Base-by-base conservation (phyloP, 2,797 vertebrate species). In the Enteromius thamalakanensis region DNA sequence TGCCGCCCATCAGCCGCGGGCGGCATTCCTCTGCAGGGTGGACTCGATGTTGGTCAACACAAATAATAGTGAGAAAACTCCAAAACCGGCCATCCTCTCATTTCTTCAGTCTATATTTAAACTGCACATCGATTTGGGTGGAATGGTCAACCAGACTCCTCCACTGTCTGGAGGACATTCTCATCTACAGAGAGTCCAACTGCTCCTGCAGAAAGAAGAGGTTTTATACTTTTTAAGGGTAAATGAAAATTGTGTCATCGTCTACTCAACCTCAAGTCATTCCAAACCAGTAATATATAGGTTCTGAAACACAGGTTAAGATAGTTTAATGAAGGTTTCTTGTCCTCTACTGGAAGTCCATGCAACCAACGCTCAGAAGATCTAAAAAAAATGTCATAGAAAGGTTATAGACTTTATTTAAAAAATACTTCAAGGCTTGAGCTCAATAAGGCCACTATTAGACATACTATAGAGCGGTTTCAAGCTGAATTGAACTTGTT, bases 31-130 rank as follows among this genome's bases (percentile, higher is more conserved):
- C 11, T 51, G 71, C 69, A 19, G 78, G 84, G 81, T 70, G 86
- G 68, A 84, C 76, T 64, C 51, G 23, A 15, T 64, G 62, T 76
- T 40, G 79, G 62, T 69, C 76, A 69, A 84, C 74, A 72, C 82
- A 86, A 87, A 86, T 86, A 84, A 76, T 82, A 80, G 75, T 82
- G 70, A 84, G 55, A 76, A 86, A 76, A 49, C 53, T 82, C 58
- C 64, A 67, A 37, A 74, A 76, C 60, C 9, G 2, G 65, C 65
- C 75, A 64, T 79, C 65, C 53, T 45, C 53, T 83, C 21, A 78
- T 84, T 85, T 81, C n/a, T 42, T 42, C 32, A 4, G 53, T 72
- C 82, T 86, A 86, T 86, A 86, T 82, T 84, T 86, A 77, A 81
- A 86, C 45, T 40, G 37, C 37, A 45, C 68, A 65, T 76, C 58